These are phyloP conservation scores for Luehdorfia chinensis DNA, from an alignment of 1,140 invertebrate genomes.

Conservation along the genomic window DNA sequence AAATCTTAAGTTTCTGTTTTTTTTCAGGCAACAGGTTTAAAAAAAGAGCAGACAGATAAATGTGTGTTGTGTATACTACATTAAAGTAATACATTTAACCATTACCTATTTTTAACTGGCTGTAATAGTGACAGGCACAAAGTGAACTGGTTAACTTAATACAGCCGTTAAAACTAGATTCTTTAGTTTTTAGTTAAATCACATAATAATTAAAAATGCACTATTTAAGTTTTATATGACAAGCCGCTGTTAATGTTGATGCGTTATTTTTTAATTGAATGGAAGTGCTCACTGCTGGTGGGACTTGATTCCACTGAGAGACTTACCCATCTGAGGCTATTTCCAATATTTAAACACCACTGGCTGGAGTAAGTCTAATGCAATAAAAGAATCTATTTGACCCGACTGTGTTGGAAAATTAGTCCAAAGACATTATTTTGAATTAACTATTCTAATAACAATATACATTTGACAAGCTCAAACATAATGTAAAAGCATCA, in stretches of 20 bases:
- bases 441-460: neutral
- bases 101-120: constrained; percentile 18
- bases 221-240: constrained; percentile 66
- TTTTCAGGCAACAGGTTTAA: neutral
- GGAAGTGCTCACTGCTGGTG: constrained; percentile 20
- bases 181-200: constrained; percentile 54
- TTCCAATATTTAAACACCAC: constrained; percentile 30
- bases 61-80: constrained; percentile 20
- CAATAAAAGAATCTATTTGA: constrained; percentile 12
- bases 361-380: constrained; percentile 23
- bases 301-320: constrained; percentile 21
- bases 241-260: constrained; percentile 38
- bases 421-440: neutral
- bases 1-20: neutral
- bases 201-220: constrained; percentile 48
- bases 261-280: constrained; percentile 26
- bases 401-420: constrained; percentile 16
- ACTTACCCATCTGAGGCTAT: constrained; percentile 38
- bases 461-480: neutral
- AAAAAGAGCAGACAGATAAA: constrained; percentile 11
- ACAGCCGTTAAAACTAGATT: constrained; percentile 35
- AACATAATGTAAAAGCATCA: no score
- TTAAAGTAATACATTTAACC: constrained; percentile 32
- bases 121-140: constrained; percentile 31
- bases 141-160: constrained; percentile 33